Evolutionary conservation across 2,113 vertebrate genomes (phyloP).

Genomic region (Machaerirhynchus nigripectus): DNA sequence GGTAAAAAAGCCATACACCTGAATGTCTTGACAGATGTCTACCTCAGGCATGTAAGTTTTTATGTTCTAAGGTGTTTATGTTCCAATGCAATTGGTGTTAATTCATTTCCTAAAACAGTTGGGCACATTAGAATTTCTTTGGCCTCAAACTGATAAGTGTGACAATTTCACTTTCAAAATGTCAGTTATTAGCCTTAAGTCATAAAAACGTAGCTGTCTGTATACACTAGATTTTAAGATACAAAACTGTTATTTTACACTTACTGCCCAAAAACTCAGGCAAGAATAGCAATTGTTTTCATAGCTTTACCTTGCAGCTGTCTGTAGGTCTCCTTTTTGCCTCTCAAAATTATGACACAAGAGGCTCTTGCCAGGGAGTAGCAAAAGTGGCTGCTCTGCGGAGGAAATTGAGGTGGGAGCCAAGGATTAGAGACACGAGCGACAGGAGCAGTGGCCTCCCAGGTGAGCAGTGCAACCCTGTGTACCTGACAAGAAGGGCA

Average conservation of each 20-base stretch:
- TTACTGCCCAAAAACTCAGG: neutral
- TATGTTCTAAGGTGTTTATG: neutral
- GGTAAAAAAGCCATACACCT: neutral
- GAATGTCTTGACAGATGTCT: neutral
- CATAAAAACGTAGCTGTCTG: neutral
- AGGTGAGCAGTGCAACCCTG: no score
- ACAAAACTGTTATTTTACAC: neutral
- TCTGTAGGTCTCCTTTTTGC: neutral
- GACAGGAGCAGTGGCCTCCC: neutral
- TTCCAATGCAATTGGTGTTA: neutral
- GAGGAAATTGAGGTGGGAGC: neutral
- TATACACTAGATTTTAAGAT: neutral
- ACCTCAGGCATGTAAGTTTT: neutral
- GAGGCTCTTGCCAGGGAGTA: neutral
- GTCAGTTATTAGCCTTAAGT: neutral
- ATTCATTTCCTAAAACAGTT: neutral
- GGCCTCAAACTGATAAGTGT: neutral
- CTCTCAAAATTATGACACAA: neutral
- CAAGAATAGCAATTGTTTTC: neutral
- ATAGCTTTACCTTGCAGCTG: neutral
- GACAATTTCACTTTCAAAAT: neutral
- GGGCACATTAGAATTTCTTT: neutral
- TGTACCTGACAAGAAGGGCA: fast-evolving
- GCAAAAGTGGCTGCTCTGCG: neutral
- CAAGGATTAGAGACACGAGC: neutral